Base-by-base conservation (phyloP, 2,888 invertebrate genomes). In the Scaptomyza caliginosa region DNA sequence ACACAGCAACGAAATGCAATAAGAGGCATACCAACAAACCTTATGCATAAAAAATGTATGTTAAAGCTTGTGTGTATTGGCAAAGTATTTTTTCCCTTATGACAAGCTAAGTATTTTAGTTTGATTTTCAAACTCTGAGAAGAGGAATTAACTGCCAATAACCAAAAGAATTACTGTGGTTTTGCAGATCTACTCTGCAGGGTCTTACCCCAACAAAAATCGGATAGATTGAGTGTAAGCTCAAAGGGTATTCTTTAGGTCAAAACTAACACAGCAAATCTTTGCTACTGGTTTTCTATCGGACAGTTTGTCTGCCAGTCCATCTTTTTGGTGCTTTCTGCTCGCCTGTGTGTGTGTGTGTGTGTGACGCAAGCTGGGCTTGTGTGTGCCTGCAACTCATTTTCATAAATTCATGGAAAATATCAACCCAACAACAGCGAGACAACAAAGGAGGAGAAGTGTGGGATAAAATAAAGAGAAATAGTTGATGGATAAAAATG, bases 391-490 rank as follows among this genome's bases (percentile, higher is more conserved):
- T 60, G 58, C 67, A 59, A 58, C 85, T 88, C 75, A 88, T 86
- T 88, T 86, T 81, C 83, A 88, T 85, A 88, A 86, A 86, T 86
- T 86, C 77, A 80, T 76, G 66, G 38, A 45, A 71, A 66, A 65
- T 63, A 62, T 42, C n/a, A 23, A 21, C n/a, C n/a, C 21, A 46
- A 32, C 10, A 32, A 26, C 6, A 45, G 28, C 42, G 24, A 24
- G 24, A 24, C 11, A 32, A 23, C 26, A 10, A 38, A 32, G 30
- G 6, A 16, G 16, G 13, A 7, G 19, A 26, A 55, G 32, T 48
- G 56, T 46, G n/a, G 7, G 11, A 30, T 23, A 45, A 43, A 70
- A 19, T 59, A 55, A 51, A 49, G 55, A 26, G 51, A 56, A 46
- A 59, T 48, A 62, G 64, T 48, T 59, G 68, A 69, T 73, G 62